phyloP scores from a whole-genome alignment of 2,797 vertebrate genomes.

The Fringilla coelebs region DNA sequence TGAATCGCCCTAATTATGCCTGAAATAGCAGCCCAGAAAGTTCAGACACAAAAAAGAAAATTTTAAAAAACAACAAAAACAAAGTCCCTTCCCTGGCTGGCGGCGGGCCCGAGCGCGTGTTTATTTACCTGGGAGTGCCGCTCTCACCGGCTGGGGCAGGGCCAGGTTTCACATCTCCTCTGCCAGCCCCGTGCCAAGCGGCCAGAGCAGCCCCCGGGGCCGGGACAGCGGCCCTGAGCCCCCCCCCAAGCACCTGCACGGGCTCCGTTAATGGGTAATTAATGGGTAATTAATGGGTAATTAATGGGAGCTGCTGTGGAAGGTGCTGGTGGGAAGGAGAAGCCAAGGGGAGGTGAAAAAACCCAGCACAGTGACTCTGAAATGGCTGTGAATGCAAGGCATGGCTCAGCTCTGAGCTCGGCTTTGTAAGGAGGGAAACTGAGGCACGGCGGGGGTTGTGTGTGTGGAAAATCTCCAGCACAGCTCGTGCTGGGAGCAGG shows the following conservation, averaged over 20 bases:
- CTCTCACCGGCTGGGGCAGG: neutral
- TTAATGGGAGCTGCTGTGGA: neutral
- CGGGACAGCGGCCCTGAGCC: neutral
- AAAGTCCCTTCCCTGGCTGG: slow-evolving; percentile 46
- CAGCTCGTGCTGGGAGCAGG: accelerated
- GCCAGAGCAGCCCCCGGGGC: neutral
- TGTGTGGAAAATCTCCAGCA: neutral
- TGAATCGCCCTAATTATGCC: neutral
- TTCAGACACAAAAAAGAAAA: neutral
- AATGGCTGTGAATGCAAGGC: neutral
- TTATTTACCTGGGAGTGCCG: slow-evolving; percentile 66
- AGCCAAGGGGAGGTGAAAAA: neutral
- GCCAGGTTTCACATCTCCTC: slow-evolving; percentile 49
- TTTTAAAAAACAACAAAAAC: neutral
- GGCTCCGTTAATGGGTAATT: neutral
- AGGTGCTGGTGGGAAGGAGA: neutral
- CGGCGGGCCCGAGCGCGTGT: neutral
- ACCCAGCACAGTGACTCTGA: accelerated
- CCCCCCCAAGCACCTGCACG: neutral
- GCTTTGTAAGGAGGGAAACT: neutral
- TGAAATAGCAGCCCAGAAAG: slow-evolving; percentile 43
- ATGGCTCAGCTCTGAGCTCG: accelerated
- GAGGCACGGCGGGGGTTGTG: neutral
- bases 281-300: neutral
- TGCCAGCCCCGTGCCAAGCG: neutral